phyloP scores from a whole-genome alignment of 1,140 invertebrate genomes.

The Calliopsis andreniformis region DNA sequence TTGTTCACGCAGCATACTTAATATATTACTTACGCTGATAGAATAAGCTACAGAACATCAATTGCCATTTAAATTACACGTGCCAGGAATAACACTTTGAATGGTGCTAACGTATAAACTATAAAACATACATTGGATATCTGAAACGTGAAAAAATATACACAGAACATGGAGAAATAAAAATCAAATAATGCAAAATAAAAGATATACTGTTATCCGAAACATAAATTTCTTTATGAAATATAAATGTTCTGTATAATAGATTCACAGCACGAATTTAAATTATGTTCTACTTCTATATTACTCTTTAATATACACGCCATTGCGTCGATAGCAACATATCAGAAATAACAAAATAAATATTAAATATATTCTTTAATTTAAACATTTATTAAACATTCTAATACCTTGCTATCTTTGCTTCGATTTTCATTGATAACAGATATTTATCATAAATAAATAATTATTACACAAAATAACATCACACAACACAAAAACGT shows the following conservation, averaged over 20 bases:
- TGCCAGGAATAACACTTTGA: conserved; percentile 72
- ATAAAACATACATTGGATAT: conserved; percentile 71
- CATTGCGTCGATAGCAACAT: conserved; percentile 13
- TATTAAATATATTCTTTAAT: background rate
- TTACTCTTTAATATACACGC: conserved; percentile 25
- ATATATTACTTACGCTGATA: conserved; percentile 67
- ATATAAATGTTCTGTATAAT: conserved; percentile 28
- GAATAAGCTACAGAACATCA: conserved; percentile 65
- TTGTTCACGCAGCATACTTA: conserved; percentile 55
- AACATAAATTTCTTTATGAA: conserved; percentile 2
- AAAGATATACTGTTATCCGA: conserved; percentile 28
- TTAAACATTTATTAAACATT: background rate
- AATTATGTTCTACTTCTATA: conserved; percentile 52
- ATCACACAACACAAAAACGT: conserved; percentile 15
- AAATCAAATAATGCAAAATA: conserved; percentile 53
- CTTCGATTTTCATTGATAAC: background rate
- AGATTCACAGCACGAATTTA: conserved; percentile 28
- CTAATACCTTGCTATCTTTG: conserved; percentile 15
- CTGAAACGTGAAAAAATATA: conserved; percentile 74
- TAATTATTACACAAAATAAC: background rate
- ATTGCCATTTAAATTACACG: conserved; percentile 68
- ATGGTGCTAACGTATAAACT: conserved; percentile 71
- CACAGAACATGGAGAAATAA: conserved; percentile 57
- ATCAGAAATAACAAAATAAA: background rate
- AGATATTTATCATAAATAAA: conserved; percentile 27